Percentiles rank a stretch among this genome's conserved stretches.
These are phyloP conservation scores for Cyphomyrus discorhynchus DNA, from an alignment of 2,113 vertebrate genomes.

Conservation along the genomic window DNA sequence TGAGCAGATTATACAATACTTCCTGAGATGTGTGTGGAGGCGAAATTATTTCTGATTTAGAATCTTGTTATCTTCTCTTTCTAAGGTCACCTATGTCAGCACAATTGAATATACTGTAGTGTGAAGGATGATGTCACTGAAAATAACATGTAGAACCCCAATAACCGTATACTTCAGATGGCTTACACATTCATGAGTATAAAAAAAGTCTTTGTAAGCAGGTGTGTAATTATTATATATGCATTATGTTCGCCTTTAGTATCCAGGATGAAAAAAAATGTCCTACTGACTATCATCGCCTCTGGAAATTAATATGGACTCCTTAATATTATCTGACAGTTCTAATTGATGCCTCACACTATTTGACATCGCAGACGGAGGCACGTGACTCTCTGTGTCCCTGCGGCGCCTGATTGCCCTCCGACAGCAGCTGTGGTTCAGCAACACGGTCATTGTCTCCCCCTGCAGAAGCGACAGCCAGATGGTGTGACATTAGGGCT, in stretches of 20 bases:
- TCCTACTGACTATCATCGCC: not conserved
- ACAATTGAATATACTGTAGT: not conserved
- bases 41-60: not conserved
- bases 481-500: slow-evolving; percentile 2
- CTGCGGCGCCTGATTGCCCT: not conserved
- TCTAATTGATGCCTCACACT: not conserved
- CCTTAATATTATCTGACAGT: not conserved
- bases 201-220: not conserved
- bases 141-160: not conserved
- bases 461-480: not conserved
- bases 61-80: not conserved
- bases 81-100: not conserved
- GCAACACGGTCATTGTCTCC: not conserved
- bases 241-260: not conserved
- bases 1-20: not conserved
- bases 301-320: not conserved
- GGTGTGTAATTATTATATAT: not conserved
- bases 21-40: not conserved
- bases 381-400: not conserved
- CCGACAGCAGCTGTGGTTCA: not conserved
- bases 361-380: not conserved
- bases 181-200: not conserved
- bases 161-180: not conserved
- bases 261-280: not conserved
- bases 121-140: not conserved